phyloP scores from a whole-genome alignment of 2,113 vertebrate genomes.

The Deroptyus accipitrinus region DNA sequence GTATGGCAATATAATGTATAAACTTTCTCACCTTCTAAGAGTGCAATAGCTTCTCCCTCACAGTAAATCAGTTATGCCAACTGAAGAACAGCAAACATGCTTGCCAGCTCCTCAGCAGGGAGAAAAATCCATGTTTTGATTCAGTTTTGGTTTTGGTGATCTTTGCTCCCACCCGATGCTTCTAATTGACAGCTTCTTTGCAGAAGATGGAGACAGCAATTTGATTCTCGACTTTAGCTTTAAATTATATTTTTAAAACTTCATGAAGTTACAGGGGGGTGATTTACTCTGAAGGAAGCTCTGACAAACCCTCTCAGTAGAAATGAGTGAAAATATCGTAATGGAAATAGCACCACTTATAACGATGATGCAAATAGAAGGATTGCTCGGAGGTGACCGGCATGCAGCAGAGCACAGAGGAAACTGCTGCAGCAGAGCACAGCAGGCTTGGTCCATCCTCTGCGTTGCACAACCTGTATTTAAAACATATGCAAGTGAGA shows the following conservation, averaged over 20 bases:
- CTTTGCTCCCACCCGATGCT: conserved; percentile 27
- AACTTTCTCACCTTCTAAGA: neutral
- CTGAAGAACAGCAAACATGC: neutral
- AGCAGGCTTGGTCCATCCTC: neutral
- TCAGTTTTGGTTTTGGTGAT: conserved; percentile 16
- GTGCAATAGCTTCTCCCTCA: neutral
- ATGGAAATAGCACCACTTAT: neutral
- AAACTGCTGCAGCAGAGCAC: neutral
- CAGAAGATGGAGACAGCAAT: neutral
- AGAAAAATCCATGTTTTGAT: conserved; percentile 7
- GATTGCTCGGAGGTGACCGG: neutral
- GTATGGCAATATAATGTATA: neutral
- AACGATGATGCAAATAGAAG: neutral
- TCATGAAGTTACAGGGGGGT: neutral
- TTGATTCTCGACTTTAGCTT: neutral
- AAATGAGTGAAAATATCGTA: neutral
- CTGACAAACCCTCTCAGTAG: neutral
- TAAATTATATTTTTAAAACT: conserved; percentile 32
- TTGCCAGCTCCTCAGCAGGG: neutral
- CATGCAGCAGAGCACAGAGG: neutral
- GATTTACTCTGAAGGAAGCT: neutral
- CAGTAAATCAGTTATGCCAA: neutral
- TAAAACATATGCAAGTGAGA: neutral
- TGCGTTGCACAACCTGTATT: rapidly evolving
- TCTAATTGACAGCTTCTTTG: conserved; percentile 38